Evolutionary conservation across 2,113 vertebrate genomes (phyloP).

Genomic region (Ophiodon elongatus): DNA sequence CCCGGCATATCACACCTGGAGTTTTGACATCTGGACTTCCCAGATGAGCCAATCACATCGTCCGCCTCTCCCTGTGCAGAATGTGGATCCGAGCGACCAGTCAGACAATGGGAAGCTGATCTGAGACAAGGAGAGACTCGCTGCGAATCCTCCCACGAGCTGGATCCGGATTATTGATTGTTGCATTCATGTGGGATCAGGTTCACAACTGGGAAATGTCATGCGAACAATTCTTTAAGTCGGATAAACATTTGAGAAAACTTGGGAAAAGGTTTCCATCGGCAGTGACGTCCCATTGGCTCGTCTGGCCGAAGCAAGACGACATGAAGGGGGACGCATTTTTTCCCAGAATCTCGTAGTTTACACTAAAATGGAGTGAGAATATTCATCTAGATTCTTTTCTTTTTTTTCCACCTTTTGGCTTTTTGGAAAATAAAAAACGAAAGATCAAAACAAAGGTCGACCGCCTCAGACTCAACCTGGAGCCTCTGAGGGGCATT

Average conservation of each 20-base stretch:
- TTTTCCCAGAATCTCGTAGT: conserved; percentile 14
- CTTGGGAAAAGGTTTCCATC: conserved; percentile 33
- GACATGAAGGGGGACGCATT: conserved; percentile 7
- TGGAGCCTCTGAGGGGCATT: conserved; percentile 26
- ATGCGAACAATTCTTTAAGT: conserved; percentile 34
- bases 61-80: conserved; percentile 7
- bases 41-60: no score
- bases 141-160: background rate
- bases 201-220: conserved; percentile 29
- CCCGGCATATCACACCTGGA: conserved; percentile 15
- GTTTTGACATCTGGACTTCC: conserved; percentile 12
- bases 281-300: conserved; percentile 38
- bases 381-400: background rate
- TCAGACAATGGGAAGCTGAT: conserved; percentile 35
- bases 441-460: conserved; percentile 26
- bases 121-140: conserved; percentile 16
- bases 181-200: conserved; percentile 48
- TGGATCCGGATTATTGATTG: conserved; percentile 33
- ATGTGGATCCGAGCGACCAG: conserved; percentile 12
- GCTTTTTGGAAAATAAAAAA: conserved; percentile 8
- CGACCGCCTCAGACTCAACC: conserved; percentile 2
- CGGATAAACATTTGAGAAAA: conserved; percentile 44
- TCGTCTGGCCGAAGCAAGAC: conserved; percentile 46
- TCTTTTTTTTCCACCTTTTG: conserved; percentile 20
- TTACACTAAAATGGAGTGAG: conserved; percentile 56